Evolutionary conservation across 2,797 vertebrate species (phyloP), one percentile per base, ranked within the genome.

Genomic region (Poeciliopsis paucimaculata): DNA sequence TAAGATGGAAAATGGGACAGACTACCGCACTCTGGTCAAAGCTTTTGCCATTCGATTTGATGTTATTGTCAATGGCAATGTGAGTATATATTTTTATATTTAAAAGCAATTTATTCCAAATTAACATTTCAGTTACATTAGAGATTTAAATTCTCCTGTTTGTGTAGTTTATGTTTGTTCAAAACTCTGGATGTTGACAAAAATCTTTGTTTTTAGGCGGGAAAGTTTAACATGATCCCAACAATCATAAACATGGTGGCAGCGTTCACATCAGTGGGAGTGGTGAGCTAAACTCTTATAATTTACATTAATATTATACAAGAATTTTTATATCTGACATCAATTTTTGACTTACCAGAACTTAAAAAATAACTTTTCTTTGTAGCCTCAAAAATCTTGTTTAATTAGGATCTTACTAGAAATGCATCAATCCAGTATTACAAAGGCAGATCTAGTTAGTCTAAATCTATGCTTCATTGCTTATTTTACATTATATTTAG

Each of bases 241-340:
- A 99, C 98, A 12, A 95, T 99, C 87, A 98, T 99, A 93, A 99
- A 98, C 91, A 96, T 96, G 1, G 98, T 99, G 89, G 97, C 98
- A 0, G 98, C 98, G 43, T 98, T 99, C 83, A 98, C 98, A 0
- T 99, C 98, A 1, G 97, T 99, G 3, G 97, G 98, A 46, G 97
- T 99, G 96, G 98, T 99, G 93, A 97, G 98, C 84, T 39, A 47
- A 31, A 34, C n/a, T 15, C 28, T 0, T 34, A 31, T 49, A 72
- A 34, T 66, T 36, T 66, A 66, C 6, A 39, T 34, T 1, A 16
- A 34, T 62, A 39, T 68, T 43, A 13, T 23, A 1, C 3, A 39
- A 36, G 16, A 20, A 20, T 11, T 68, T 41, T 68, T 68, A 68
- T 26, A n/a, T 68, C 20, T 68, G 41, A 68, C 4, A 41, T 23